Conservation (phyloP, 1,140 invertebrate species). For the Nasonia vitripennis region DNA sequence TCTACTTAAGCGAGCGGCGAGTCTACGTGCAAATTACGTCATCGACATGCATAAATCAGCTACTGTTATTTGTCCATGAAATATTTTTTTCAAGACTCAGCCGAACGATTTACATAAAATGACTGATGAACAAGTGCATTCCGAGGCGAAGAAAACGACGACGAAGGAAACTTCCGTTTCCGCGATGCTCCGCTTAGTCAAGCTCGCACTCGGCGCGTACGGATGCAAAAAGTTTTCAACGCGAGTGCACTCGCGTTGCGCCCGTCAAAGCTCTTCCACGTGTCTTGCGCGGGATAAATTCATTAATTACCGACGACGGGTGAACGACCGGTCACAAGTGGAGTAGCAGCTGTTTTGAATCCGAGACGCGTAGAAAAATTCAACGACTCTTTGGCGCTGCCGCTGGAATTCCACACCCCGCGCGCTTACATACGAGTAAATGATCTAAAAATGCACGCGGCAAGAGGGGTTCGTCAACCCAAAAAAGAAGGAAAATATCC, state of each 20-base stretch:
- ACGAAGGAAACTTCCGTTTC: conserved; percentile 25
- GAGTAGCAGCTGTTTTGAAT: conserved; percentile 16
- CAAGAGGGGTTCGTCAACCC: conserved; percentile 6
- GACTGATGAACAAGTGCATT: background rate
- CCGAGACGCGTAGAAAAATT: background rate
- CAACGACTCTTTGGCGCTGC: background rate
- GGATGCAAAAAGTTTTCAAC: conserved; percentile 13
- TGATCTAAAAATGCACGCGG: conserved; percentile 23
- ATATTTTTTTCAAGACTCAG: background rate
- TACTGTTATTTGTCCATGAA: too few relatives aligned
- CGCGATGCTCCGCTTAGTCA: background rate
- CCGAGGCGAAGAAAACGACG: background rate
- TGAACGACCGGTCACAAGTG: background rate
- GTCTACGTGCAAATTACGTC: background rate
- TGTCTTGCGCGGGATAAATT: conserved; percentile 8
- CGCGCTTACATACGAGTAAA: background rate
- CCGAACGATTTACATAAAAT: background rate
- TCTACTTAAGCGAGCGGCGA: background rate
- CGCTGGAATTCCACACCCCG: conserved; percentile 18
- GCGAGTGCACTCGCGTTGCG: background rate
- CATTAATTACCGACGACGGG: background rate
- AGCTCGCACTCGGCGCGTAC: background rate
- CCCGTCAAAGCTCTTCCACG: background rate
- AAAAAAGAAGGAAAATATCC: conserved; percentile 13
- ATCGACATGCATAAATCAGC: too few relatives aligned